Base-by-base conservation (phyloP, 2,113 vertebrate species). In the Copsychus sechellarum region DNA sequence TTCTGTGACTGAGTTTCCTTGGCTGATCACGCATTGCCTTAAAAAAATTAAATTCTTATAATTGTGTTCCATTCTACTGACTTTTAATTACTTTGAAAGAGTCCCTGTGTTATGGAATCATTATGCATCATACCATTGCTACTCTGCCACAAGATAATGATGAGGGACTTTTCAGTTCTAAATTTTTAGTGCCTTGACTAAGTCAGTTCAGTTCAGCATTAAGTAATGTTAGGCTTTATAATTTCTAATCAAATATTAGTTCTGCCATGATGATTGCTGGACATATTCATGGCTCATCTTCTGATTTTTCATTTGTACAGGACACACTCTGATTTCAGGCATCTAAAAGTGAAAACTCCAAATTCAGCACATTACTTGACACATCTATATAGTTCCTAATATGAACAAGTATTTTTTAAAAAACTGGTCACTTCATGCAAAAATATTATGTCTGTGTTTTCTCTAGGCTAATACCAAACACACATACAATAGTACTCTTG, bases 11-110 rank as follows among this genome's bases (percentile, higher is more conserved):
- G 82, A 93, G 86, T 90, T 92, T 92, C 51, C 40, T 34, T 81
- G 86, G 64, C 23, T 92, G 76, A 84, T 79, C 62, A 92, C 56
- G 50, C 42, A 64, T 18, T 92, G 48, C 70, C 47, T 86, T 90
- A 74, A 91, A 94, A 90, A 92, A 81, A 73, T 33, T 42, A 80
- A 78, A 45, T 42, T 86, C 72, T 67, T 86, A 67, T 92, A 93
- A 91, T 73, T 82, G 11, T 88, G 88, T 95, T 95, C 93, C 88
- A 76, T 95, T 90, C 88, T 96, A 65, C 53, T 93, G 94, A 88
- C 43, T 95, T 94, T 90, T 94, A 95, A 93, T 92, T 96, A 96
- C 76, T 81, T 12, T 88, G 65, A 86, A 95, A 90, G 48, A 72
- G 60, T 92, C 77, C 43, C n/a, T 69, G 48, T 94, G 61, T 67